Evolutionary conservation across 1,140 invertebrate species (phyloP), one percentile per base, ranked within the genome.

Genomic region (Wasmannia auropunctata): DNA sequence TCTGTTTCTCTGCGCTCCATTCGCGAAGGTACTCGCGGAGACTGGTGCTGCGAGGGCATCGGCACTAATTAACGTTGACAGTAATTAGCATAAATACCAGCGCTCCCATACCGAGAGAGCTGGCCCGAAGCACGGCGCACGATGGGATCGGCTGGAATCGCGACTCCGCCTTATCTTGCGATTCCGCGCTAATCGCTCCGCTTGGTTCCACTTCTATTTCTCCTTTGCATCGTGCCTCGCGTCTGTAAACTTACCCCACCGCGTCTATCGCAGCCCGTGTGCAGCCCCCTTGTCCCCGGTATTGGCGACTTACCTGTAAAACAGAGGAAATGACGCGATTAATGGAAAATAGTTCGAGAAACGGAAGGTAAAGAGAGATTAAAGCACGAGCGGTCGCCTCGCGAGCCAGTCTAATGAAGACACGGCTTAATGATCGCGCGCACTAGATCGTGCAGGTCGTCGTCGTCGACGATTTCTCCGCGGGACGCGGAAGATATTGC

Each of bases 1-100:
- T 46, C 46, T 63, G 25, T 65, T 34, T 79, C 43, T 6, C 19
- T 7, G 34, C 60, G 14, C 10, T 34, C 14, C 25, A 10, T 28
- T 54, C n/a, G 54, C 51, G 31, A 10, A 22, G 11, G 31, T 10
- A 14, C 14, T 40, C 54, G 49, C 84, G n/a, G 11, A 43, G 56
- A 63, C 37, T 46, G 5, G 16, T 60, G 80, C 77, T 79, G 76
- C 91, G 67, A 70, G 77, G 79, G 74, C 83, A 91, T 77, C 74
- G 91, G 89, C 89, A 93, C 93, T 95, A 95, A 95, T 95, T 95
- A 95, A 94, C 93, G 92, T 94, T 94, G 93, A 94, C 93, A 93
- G 93, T 94, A 95, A 95, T 95, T 95, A 95, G 94, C 94, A 95
- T 95, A 95, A 94, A 94, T 94, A 95, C 93, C 92, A 94, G 91